These are phyloP conservation scores for Chelon labrosus DNA, from an alignment of 2,797 vertebrate genomes.

Conservation along the genomic window DNA sequence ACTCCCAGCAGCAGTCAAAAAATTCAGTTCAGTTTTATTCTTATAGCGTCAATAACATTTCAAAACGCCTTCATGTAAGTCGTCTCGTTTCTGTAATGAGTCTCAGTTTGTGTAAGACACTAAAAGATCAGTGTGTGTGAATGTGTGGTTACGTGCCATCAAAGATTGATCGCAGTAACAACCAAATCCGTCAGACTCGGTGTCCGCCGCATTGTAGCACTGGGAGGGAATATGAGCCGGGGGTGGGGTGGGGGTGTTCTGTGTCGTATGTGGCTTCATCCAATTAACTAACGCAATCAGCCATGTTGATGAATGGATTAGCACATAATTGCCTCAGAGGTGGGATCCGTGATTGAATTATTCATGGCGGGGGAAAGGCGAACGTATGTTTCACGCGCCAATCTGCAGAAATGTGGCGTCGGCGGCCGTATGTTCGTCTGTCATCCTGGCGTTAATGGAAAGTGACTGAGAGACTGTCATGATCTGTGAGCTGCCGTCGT, in stretches of 20 bases:
- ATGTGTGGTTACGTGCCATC: background rate
- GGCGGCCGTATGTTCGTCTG: background rate
- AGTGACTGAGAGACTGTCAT: constrained; percentile 8
- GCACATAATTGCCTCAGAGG: constrained; percentile 70
- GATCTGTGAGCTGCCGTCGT: too few relatives aligned
- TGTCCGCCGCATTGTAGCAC: constrained; percentile 16
- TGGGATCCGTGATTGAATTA: constrained; percentile 70
- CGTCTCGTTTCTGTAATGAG: background rate
- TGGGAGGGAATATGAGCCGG: constrained; percentile 45
- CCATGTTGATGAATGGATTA: constrained; percentile 76
- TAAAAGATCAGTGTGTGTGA: constrained; percentile 5
- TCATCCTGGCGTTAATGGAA: constrained; percentile 27
- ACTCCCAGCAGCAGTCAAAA: background rate
- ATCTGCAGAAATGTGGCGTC: background rate
- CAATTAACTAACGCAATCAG: constrained; percentile 80
- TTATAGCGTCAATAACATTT: too few relatives aligned
- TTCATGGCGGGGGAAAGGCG: constrained; percentile 49
- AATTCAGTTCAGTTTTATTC: too few relatives aligned
- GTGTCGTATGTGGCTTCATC: constrained; percentile 61
- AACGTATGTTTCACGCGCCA: constrained; percentile 36
- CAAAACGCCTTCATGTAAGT: background rate
- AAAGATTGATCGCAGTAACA: constrained; percentile 46
- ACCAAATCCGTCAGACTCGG: constrained; percentile 47
- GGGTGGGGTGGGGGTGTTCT: constrained; percentile 42
- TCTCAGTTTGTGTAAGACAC: background rate